Evolutionary conservation across 2,888 invertebrate species (phyloP), one percentile per base, ranked within the genome.

Genomic region (Drosophila nr. perissopoda): DNA sequence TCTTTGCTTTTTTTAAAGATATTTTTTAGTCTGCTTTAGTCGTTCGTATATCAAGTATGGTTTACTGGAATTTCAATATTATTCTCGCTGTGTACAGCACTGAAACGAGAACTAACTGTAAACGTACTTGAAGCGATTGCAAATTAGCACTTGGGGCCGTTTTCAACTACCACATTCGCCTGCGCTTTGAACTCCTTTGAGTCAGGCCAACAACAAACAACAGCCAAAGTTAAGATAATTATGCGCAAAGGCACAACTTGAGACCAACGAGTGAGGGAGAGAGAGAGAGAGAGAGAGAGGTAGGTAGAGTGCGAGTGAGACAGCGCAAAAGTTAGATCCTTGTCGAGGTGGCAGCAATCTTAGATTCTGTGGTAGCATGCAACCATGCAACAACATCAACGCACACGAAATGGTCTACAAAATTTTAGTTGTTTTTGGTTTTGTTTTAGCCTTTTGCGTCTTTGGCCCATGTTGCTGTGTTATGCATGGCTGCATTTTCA

Each of bases 401-500:
- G 48, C 36, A 54, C 69, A 74, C 67, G 49, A 71, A 77, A 74
- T 70, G 56, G 52, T 60, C 63, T 60, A 34, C 63, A 60, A 62
- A 69, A 66, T 36, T 48, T 49, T 13, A 54, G 67, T 49, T 53
- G 54, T 68, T 68, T 46, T 25, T 46, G 46, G 70, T 60, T 42
- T 68, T 56, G 42, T 48, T 49, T 46, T 33, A 36, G 68, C 21
- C 52, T 42, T 36, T 53, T 57, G 60, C 64, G 62, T 34, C 33
- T 69, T 63, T 62, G 68, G 52, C 51, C 58, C 70, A 42, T 79
- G 70, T 71, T 74, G 68, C 27, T 27, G 18, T 81, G 77, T 67
- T 89, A 79, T 89, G 88, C 85, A 78, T 76, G 88, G 67, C 78
- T 86, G 89, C 81, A 78, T 88, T 89, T 86, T 89, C 88, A 85